Evolutionary conservation across 1,140 invertebrate genomes (phyloP).

Genomic region (Drosophila funebris): DNA sequence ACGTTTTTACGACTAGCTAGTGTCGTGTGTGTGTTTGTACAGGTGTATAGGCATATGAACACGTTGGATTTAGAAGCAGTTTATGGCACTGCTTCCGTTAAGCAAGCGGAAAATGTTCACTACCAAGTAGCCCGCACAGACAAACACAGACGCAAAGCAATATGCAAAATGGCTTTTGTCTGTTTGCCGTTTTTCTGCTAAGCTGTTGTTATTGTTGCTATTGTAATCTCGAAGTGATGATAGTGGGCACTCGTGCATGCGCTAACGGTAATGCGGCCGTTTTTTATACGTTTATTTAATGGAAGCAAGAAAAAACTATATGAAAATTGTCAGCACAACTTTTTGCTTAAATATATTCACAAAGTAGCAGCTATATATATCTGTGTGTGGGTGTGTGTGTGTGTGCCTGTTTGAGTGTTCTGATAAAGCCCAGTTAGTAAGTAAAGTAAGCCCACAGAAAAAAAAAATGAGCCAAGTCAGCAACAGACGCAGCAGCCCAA

Average conservation of each 20-base stretch:
- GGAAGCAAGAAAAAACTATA: constrained; percentile 37
- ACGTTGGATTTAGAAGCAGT: constrained; percentile 51
- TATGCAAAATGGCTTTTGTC: constrained; percentile 61
- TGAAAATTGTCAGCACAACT: constrained; percentile 24
- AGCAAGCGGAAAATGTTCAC: constrained; percentile 72
- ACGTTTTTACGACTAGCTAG: constrained; percentile 35
- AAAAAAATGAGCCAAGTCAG: constrained; percentile 40
- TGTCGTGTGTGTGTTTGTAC: constrained; percentile 10
- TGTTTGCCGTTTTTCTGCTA: constrained; percentile 26
- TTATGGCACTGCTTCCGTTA: constrained; percentile 73
- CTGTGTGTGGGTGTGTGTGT: background rate
- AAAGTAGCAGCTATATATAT: constrained; percentile 18
- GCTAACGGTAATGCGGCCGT: constrained; percentile 24
- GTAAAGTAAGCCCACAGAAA: constrained; percentile 28
- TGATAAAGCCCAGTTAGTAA: constrained; percentile 38
- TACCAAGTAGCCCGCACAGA: constrained; percentile 40
- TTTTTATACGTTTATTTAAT: constrained; percentile 59
- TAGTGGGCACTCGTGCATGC: constrained; percentile 46
- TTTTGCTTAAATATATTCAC: constrained; percentile 14
- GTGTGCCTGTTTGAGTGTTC: background rate
- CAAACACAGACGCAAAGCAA: constrained; percentile 19
- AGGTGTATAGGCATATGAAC: constrained; percentile 45
- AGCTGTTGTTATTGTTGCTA: constrained; percentile 16
- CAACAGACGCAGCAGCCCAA: constrained; percentile 25
- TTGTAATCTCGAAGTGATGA: constrained; percentile 31